These are phyloP conservation scores for Harpagoxenus sublaevis DNA, from an alignment of 2,888 invertebrate genomes.

Conservation along the genomic window DNA sequence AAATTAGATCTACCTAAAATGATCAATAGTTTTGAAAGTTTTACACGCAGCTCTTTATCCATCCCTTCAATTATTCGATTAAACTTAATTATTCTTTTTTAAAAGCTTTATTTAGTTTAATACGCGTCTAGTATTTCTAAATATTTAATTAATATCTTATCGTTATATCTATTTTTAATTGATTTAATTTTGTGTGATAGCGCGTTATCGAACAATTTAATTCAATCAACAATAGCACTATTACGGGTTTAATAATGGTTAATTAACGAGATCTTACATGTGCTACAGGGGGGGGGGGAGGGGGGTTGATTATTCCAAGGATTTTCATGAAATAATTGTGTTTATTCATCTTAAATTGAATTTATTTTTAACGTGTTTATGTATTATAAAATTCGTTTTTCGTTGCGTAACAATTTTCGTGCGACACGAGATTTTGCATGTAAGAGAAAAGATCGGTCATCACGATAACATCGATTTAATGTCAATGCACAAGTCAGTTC, in stretches of 20 bases:
- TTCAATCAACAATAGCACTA: background rate
- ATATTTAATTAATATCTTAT: constrained; percentile 15
- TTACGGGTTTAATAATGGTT: constrained; percentile 15
- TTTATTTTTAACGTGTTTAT: constrained; percentile 22
- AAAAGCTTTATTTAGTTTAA: background rate
- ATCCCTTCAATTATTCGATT: background rate
- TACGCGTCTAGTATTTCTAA: background rate
- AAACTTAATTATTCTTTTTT: background rate
- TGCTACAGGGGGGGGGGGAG: background rate
- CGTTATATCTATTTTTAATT: constrained; percentile 13
- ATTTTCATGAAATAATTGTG: constrained; percentile 35
- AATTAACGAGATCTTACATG: background rate
- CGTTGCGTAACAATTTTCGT: constrained; percentile 9
- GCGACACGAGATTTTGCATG: background rate
- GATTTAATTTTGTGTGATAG: background rate
- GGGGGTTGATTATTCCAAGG: constrained; percentile 39
- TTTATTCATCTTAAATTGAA: background rate
- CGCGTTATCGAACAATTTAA: constrained; percentile 1
- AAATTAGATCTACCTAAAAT: background rate
- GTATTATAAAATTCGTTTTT: background rate
- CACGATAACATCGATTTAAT: constrained; percentile 52
- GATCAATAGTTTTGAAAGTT: background rate
- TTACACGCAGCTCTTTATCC: background rate
- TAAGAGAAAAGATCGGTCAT: constrained; percentile 15
- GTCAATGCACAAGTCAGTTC: constrained; percentile 33